These are phyloP conservation scores for Plutella xylostella DNA, from an alignment of 2,888 invertebrate genomes.

Conservation along the genomic window DNA sequence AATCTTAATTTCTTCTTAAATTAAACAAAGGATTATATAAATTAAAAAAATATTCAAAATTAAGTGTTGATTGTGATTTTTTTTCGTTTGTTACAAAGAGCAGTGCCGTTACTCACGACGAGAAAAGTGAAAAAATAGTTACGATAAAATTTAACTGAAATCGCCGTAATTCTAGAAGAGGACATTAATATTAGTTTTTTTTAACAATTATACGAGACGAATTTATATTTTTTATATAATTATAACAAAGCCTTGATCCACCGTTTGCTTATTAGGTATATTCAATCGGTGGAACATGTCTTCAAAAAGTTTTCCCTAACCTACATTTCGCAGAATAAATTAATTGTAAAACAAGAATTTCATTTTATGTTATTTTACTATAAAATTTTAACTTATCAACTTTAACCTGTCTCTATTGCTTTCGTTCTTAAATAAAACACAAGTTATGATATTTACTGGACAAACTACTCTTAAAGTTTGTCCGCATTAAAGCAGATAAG, in stretches of 20 bases:
- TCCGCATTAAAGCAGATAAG: too few relatives aligned
- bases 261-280: too few relatives aligned
- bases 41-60: too few relatives aligned
- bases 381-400: constrained; percentile 1
- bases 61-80: too few relatives aligned
- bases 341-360: not conserved
- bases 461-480: too few relatives aligned
- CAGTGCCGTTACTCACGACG: constrained; percentile 58
- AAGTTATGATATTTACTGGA: not conserved
- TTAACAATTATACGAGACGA: constrained; percentile 34
- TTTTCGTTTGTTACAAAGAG: constrained; percentile 33
- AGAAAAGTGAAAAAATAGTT: constrained; percentile 52
- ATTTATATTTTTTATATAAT: constrained; percentile 21
- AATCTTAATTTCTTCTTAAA: too few relatives aligned
- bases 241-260: too few relatives aligned
- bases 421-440: not conserved
- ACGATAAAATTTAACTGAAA: constrained; percentile 18
- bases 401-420: constrained; percentile 8
- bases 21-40: too few relatives aligned
- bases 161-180: constrained; percentile 19
- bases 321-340: constrained; percentile 22
- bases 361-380: not conserved
- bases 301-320: constrained; percentile 35
- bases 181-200: constrained; percentile 33
- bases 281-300: too few relatives aligned